Percentiles rank a stretch among this genome's conserved stretches.
Evolutionary conservation across 1,140 invertebrate genomes (phyloP).

Genomic region (Pararge aegeria): DNA sequence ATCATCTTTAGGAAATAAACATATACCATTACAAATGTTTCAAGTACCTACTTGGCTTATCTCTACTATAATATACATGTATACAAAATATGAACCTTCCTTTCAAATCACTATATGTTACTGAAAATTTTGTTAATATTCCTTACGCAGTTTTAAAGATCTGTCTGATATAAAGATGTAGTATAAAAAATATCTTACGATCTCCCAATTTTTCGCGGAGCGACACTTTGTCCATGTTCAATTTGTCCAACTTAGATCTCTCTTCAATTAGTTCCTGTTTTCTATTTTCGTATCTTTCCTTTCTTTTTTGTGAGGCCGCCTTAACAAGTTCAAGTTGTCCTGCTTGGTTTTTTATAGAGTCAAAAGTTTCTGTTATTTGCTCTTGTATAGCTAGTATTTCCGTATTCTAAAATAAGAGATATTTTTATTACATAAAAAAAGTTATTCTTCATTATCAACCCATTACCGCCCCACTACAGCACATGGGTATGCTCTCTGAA

Average conservation of each 20-base stretch:
- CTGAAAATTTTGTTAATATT: too few species aligned
- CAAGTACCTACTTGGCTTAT: too few species aligned
- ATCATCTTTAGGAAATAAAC: too few species aligned
- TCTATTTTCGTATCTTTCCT: constrained; percentile 36
- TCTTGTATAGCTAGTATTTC: not conserved
- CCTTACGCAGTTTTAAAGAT: too few species aligned
- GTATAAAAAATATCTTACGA: constrained; percentile 57
- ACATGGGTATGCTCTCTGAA: too few species aligned
- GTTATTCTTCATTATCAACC: too few species aligned
- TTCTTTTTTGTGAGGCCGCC: constrained; percentile 13
- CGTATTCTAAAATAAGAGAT: not conserved
- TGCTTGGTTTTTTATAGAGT: not conserved
- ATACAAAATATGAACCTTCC: too few species aligned
- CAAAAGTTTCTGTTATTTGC: not conserved
- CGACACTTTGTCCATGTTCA: constrained; percentile 71
- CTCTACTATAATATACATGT: too few species aligned
- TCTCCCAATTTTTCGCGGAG: constrained; percentile 72
- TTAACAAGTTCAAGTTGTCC: not conserved
- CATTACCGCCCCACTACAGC: too few species aligned
- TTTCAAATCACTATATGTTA: too few species aligned
- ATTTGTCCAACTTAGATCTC: constrained; percentile 77
- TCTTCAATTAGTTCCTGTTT: constrained; percentile 68
- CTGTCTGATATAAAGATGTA: too few species aligned
- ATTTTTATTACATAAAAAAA: not conserved
- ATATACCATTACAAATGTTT: too few species aligned